phyloP scores from a whole-genome alignment of 1,140 invertebrate species.

The Phenacoccus solenopsis region DNA sequence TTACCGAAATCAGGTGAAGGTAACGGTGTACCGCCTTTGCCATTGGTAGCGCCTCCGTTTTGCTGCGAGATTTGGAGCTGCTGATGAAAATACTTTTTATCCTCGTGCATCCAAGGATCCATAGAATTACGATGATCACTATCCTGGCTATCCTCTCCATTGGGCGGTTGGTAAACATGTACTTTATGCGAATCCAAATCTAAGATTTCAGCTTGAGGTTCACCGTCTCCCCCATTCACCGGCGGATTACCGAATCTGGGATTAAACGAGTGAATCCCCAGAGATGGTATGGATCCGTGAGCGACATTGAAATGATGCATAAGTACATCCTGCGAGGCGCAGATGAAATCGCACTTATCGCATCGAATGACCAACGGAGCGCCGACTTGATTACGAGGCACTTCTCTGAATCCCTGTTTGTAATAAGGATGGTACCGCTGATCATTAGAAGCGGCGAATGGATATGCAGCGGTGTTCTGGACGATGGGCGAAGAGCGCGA shows the following conservation, averaged over 20 bases:
- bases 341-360: neutral
- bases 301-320: neutral
- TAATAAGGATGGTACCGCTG: conserved; percentile 6
- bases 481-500: neutral
- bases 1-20: conserved; percentile 23
- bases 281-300: neutral
- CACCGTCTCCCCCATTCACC: conserved; percentile 30
- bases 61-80: conserved; percentile 8
- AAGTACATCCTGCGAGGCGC: neutral
- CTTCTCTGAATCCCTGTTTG: neutral
- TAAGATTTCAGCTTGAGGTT: conserved; percentile 58
- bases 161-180: conserved; percentile 42
- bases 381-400: neutral
- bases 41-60: neutral
- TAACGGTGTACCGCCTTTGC: neutral
- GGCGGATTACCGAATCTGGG: neutral
- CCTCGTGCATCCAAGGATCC: neutral
- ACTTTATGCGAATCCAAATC: conserved; percentile 82
- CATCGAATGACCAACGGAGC: neutral
- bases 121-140: conserved; percentile 33
- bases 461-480: neutral
- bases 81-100: conserved; percentile 25
- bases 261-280: neutral
- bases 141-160: conserved; percentile 32
- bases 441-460: neutral